Base-by-base conservation (phyloP, 2,113 vertebrate genomes). In the Cricetomys ansorgei region DNA sequence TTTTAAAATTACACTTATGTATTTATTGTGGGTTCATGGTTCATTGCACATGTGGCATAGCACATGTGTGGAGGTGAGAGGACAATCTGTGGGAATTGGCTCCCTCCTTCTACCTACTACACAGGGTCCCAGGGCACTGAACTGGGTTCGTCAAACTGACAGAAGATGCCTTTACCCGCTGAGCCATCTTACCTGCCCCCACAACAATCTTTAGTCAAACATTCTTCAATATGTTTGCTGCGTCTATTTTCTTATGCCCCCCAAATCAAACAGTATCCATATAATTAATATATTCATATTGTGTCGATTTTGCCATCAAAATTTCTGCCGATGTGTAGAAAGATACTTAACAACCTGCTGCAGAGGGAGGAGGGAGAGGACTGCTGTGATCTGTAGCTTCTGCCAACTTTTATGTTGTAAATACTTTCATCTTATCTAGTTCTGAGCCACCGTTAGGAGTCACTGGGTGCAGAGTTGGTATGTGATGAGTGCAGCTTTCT, bases 241-340 rank as follows among this genome's bases (percentile, higher is more conserved):
- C 2, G 13, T 64, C 10, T 57, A n/a, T 97, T 95, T 91, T 95
- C 94, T 77, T 95, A 73, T 0, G 92, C 7, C 65, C 45, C 62
- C 40, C 86, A 91, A 40, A 67, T 37, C 86, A 91, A 40, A 67
- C 59, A 79, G 10, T 73, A 80, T 31, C 67, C 15, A 69, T 50
- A 73, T 70, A 80, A 92, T 48, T 94, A 62, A n/a, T 92, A 65
- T 91, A 55, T 81, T 55, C 85, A 50, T 17, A 45, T 13, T 89
- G 31, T 55, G 77, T 3, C 65, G 31, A 86, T 75, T 92, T 91
- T 94, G 50, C 50, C 87, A 84, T 96, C 50, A 88, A 94, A 95
- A 57, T 80, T 79, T 48, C n/a, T 40, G 70, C 5, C 48, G 31
- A 21, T 17, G 2, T 65, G 31, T 15, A 43, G 16, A 25, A 94